These are phyloP conservation scores for Cryptoblepharus egeriae DNA, from an alignment of 2,797 vertebrate genomes.

Conservation along the genomic window DNA sequence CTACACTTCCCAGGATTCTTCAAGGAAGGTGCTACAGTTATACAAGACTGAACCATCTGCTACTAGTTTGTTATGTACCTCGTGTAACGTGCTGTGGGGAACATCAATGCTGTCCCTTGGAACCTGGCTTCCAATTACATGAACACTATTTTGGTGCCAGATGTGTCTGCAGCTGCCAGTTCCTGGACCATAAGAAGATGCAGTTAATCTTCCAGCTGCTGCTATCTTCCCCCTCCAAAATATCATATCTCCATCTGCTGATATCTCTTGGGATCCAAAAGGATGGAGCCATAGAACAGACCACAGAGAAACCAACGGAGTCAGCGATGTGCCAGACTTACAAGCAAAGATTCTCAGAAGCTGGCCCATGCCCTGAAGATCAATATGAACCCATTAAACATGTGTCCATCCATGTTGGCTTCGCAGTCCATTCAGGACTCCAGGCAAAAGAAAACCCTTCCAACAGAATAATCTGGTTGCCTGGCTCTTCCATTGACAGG, in stretches of 20 bases:
- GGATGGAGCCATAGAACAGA: neutral
- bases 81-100: neutral
- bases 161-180: neutral
- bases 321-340: neutral
- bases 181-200: neutral
- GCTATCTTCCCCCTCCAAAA: no score
- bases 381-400: neutral
- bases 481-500: neutral
- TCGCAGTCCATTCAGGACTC: neutral
- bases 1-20: neutral
- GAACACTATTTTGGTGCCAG: neutral
- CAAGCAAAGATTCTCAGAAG: neutral
- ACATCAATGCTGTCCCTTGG: neutral
- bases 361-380: neutral
- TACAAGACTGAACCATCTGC: neutral
- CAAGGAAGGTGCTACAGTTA: neutral
- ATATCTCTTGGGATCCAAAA: neutral
- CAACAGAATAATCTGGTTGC: neutral
- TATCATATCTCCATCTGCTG: neutral
- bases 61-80: neutral
- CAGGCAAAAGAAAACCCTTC: neutral
- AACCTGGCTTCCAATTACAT: neutral
- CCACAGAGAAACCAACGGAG: neutral
- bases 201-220: constrained; percentile 12
- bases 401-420: neutral